phyloP scores from a whole-genome alignment of 2,797 vertebrate species.

The Leptatherina wallacei region DNA sequence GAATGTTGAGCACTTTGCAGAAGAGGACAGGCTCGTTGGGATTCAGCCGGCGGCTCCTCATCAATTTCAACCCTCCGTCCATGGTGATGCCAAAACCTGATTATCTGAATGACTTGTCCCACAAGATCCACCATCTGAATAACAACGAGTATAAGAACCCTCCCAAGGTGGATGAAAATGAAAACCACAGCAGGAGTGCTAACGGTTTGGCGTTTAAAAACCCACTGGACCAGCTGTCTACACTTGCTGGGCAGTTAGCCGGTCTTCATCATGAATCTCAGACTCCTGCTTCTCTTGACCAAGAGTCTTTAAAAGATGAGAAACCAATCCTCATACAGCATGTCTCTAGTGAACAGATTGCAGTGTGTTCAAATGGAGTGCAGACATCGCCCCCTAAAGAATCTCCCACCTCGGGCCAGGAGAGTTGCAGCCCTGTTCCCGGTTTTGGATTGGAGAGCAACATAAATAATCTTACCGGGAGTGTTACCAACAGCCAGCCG shows the following conservation, averaged over 20 bases:
- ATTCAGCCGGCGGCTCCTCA: slow-evolving; percentile 89
- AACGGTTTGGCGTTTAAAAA: slow-evolving; percentile 89
- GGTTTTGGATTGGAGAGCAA: slow-evolving; percentile 87
- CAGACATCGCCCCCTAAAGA: slow-evolving; percentile 86
- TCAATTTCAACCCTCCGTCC: slow-evolving; percentile 90
- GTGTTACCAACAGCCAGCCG: slow-evolving; percentile 90
- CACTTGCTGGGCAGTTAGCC: slow-evolving; percentile 90
- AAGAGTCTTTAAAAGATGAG: slow-evolving; percentile 88
- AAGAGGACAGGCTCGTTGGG: slow-evolving; percentile 91
- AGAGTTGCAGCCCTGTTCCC: slow-evolving; percentile 87
- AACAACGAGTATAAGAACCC: slow-evolving; percentile 73
- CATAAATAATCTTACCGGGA: slow-evolving; percentile 82
- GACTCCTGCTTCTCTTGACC: slow-evolving; percentile 84
- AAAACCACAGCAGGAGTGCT: slow-evolving; percentile 72
- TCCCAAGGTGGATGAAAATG: slow-evolving; percentile 76
- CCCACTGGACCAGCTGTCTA: slow-evolving; percentile 94
- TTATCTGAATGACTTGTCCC: slow-evolving; percentile 84
- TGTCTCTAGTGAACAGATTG: slow-evolving; percentile 79
- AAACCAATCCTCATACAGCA: slow-evolving; percentile 94
- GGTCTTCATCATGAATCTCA: slow-evolving; percentile 89
- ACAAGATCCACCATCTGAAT: slow-evolving; percentile 79
- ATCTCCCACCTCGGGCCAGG: slow-evolving; percentile 79
- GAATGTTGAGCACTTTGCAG: slow-evolving; percentile 92
- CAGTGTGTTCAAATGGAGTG: slow-evolving; percentile 78
- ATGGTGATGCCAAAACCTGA: slow-evolving; percentile 90